Conservation (phyloP, 2,797 vertebrate species). For the Lycodopsis pacificus region DNA sequence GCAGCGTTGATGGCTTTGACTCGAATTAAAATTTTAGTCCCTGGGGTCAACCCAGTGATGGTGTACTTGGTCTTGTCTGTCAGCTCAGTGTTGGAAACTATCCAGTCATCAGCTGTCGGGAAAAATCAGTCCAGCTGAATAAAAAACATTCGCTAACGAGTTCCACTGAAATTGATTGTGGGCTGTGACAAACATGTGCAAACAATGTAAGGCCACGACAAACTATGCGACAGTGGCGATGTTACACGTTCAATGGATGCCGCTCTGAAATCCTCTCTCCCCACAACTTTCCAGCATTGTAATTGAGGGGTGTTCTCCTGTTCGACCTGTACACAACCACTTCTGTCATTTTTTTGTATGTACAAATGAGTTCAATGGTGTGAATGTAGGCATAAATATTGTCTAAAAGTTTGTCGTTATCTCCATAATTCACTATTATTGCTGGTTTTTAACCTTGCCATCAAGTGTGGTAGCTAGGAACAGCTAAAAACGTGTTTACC, state of each 20-base stretch:
- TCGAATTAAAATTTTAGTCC: conserved; percentile 91
- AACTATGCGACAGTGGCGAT: neutral
- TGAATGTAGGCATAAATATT: neutral
- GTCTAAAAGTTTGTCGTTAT: too few relatives aligned
- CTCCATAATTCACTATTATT: too few relatives aligned
- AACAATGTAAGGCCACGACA: neutral
- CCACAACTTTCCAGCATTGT: neutral
- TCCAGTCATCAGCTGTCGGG: conserved; percentile 90
- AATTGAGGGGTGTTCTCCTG: too few relatives aligned
- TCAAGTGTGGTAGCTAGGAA: too few relatives aligned
- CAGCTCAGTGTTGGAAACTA: conserved; percentile 88
- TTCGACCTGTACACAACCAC: neutral
- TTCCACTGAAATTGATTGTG: neutral
- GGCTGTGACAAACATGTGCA: conserved; percentile 3
- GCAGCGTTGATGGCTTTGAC: conserved; percentile 95
- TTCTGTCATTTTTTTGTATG: neutral
- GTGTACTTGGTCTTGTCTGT: conserved; percentile 96
- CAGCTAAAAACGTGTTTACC: too few relatives aligned
- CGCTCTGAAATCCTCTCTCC: neutral
- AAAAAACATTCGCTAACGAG: neutral
- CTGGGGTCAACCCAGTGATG: conserved; percentile 88
- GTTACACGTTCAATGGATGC: neutral
- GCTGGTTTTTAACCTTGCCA: too few relatives aligned
- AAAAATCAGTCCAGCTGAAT: conserved; percentile 3
- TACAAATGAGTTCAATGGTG: neutral